phyloP scores from a whole-genome alignment of 2,113 vertebrate species.

The Silurus meridionalis region DNA sequence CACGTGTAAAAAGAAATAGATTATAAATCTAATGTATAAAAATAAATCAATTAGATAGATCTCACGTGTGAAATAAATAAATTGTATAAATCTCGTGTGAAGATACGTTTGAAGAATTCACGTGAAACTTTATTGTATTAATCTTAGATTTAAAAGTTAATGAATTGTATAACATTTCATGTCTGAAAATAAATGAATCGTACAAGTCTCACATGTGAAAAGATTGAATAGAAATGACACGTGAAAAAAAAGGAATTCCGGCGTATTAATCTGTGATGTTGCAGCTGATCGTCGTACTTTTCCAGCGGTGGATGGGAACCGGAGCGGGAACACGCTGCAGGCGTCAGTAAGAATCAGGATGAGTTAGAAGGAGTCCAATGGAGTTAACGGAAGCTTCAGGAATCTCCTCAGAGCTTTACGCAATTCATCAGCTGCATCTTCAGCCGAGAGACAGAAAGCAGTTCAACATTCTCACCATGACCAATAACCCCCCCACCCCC shows the following conservation, averaged over 20 bases:
- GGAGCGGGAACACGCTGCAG: not conserved
- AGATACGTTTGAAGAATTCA: not conserved
- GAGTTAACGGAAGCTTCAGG: not conserved
- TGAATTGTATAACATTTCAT: too few species aligned
- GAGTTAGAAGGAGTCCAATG: not conserved
- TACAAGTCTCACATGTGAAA: not conserved
- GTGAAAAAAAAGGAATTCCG: not conserved
- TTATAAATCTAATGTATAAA: too few species aligned
- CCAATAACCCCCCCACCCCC: not conserved
- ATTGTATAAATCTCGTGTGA: not conserved
- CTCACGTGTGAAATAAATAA: too few species aligned
- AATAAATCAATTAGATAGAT: too few species aligned
- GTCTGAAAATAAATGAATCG: not conserved
- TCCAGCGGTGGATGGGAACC: not conserved
- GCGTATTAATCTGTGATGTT: not conserved
- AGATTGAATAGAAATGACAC: too few species aligned
- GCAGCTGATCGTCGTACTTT: not conserved
- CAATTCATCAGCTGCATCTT: conserved; percentile 32
- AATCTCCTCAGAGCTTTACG: conserved; percentile 15
- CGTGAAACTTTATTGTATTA: too few species aligned
- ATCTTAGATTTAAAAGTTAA: not conserved
- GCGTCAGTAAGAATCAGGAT: too few species aligned
- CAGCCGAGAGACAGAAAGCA: conserved; percentile 39
- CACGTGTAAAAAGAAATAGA: too few species aligned
- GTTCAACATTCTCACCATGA: conserved; percentile 42